Evolutionary conservation across 2,888 invertebrate genomes (phyloP).

Genomic region (Papilio gigon): DNA sequence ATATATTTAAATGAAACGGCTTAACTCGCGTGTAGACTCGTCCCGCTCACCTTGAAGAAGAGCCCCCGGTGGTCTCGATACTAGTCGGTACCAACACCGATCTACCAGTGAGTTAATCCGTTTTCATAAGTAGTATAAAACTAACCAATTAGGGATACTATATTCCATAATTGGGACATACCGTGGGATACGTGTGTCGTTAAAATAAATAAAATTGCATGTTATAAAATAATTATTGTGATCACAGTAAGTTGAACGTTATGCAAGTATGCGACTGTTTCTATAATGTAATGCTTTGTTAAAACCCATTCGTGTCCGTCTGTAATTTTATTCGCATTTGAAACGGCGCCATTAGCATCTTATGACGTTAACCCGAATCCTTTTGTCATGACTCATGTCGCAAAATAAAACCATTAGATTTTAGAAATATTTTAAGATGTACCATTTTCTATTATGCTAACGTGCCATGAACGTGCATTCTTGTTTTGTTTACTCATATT

Average conservation of each 20-base stretch:
- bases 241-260: slow-evolving; percentile 31
- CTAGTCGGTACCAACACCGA: too few relatives aligned
- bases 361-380: slow-evolving; percentile 33
- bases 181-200: slow-evolving; percentile 15
- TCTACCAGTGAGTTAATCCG: too few relatives aligned
- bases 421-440: slow-evolving; percentile 13
- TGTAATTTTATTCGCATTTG: slow-evolving; percentile 41
- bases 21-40: too few relatives aligned
- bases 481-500: neutral
- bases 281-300: slow-evolving; percentile 39
- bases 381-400: slow-evolving; percentile 35
- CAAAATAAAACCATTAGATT: slow-evolving; percentile 30
- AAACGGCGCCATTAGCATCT: slow-evolving; percentile 37
- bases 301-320: slow-evolving; percentile 38
- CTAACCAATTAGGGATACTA: neutral
- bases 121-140: too few relatives aligned
- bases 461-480: neutral
- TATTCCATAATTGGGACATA: neutral
- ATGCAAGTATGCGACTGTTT: slow-evolving; percentile 38
- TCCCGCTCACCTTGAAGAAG: too few relatives aligned
- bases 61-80: too few relatives aligned
- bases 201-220: slow-evolving; percentile 42
- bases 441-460: slow-evolving; percentile 1
- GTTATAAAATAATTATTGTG: slow-evolving; percentile 43
- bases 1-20: too few relatives aligned